Base-by-base conservation (phyloP, 2,888 invertebrate species). In the Agriopis marginaria region DNA sequence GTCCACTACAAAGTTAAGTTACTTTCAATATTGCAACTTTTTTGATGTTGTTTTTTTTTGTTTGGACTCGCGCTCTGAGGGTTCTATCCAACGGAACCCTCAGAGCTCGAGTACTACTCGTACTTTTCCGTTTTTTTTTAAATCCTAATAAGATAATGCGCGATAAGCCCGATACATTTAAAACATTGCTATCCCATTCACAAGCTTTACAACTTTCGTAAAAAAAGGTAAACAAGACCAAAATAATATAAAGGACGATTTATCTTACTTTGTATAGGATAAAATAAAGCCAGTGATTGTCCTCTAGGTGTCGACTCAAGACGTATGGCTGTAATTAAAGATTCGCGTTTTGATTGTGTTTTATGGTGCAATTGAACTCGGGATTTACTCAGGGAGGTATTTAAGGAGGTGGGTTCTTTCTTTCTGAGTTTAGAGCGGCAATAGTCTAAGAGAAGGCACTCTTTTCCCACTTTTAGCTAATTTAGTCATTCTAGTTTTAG, bases 311-410 rank as follows among this genome's bases (percentile, higher is more conserved):
- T 68, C 73, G 61, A 53, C 63, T 63, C 8, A 64, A 73, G 75
- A 84, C 79, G 77, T 75, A 82, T 79, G 42, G 76, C 23, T 17
- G 66, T 76, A 70, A 77, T 79, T 75, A 68, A 64, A 66, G 55
- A 71, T 63, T 69, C 60, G 71, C 39, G 51, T 56, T 70, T 65
- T 66, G 50, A 75, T 71, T 70, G 75, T 75, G 70, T 69, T 76
- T 75, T 73, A 76, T 75, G 45, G 68, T 72, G 65, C 72, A 70
- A 68, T 72, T 73, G 68, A 71, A 71, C 71, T 55, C 51, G 42
- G 8, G 44, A 55, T 39, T 56, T 55, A 17, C 0, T 12, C 69
- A 65, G 64, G 56, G 65, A 42, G 5, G 69, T 0, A 68, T 32
- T 61, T 32, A 17, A 14, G 44, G n/a, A 12, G 23, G 12, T 39